Conservation (phyloP, 2,888 invertebrate genomes). For the Phortica okadai region DNA sequence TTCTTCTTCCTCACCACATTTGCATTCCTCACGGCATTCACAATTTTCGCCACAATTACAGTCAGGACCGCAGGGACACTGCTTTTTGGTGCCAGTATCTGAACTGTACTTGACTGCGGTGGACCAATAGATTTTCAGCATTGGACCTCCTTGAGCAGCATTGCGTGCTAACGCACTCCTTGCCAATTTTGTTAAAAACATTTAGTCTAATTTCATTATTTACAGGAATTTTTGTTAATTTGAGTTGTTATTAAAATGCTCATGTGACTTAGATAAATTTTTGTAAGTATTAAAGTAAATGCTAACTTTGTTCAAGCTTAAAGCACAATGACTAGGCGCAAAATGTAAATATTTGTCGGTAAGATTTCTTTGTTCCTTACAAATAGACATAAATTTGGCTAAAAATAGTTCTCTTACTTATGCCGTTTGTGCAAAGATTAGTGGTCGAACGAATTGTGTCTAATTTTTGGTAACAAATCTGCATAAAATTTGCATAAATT, state of each 20-base stretch:
- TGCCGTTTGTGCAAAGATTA: background rate
- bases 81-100: background rate
- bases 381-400: too few species aligned
- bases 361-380: too few species aligned
- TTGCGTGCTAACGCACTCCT: background rate
- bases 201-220: background rate
- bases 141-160: background rate
- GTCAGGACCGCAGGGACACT: background rate
- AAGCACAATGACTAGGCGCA: too few species aligned
- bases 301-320: background rate
- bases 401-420: background rate
- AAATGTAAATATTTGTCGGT: too few species aligned
- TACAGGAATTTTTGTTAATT: background rate
- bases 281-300: background rate
- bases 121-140: background rate
- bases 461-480: slow-evolving; percentile 47
- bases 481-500: slow-evolving; percentile 66
- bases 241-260: background rate
- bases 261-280: background rate
- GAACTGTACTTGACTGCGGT: background rate
- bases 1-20: background rate
- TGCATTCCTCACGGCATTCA: background rate
- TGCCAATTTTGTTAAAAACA: background rate
- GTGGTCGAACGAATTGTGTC: slow-evolving; percentile 49
- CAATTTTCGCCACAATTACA: background rate